Conservation (phyloP, 2,113 vertebrate genomes). For the Hippocampus comes region DNA sequence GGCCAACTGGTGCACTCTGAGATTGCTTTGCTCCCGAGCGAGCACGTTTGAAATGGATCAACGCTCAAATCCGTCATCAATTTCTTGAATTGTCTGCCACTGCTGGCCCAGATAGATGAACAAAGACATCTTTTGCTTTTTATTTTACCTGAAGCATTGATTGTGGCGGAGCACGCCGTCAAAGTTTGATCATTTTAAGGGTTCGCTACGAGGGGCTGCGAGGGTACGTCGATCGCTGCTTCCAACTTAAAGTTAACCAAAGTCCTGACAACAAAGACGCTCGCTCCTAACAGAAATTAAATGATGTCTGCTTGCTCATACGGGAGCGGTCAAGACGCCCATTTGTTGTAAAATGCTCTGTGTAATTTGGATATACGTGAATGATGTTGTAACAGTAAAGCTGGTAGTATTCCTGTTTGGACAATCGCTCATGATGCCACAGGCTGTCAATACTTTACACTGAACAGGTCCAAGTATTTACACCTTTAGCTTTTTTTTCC, state of each 20-base stretch:
- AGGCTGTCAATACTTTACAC: constrained; percentile 3
- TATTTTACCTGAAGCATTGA: not conserved
- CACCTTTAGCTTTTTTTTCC: constrained; percentile 7
- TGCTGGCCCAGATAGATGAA: too few relatives aligned
- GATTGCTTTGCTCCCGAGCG: not conserved
- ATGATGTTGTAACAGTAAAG: not conserved
- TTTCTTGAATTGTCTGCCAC: too few relatives aligned
- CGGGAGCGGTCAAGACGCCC: not conserved
- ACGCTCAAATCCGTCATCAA: too few relatives aligned
- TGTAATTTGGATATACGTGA: not conserved
- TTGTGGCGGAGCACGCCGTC: not conserved
- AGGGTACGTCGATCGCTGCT: not conserved
- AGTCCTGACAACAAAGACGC: not conserved
- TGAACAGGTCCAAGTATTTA: constrained; percentile 14
- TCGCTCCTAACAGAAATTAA: not conserved
- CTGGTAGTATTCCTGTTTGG: not conserved
- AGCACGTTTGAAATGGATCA: not conserved
- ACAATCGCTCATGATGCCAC: not conserved
- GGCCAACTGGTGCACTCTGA: not conserved
- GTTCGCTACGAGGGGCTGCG: not conserved
- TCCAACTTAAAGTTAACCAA: not conserved
- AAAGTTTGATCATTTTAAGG: not conserved
- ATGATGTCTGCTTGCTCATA: not conserved
- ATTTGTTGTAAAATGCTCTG: not conserved
- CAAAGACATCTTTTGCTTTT: not conserved